Conservation (phyloP, 2,888 invertebrate genomes). For the Callimorpha dominula region DNA sequence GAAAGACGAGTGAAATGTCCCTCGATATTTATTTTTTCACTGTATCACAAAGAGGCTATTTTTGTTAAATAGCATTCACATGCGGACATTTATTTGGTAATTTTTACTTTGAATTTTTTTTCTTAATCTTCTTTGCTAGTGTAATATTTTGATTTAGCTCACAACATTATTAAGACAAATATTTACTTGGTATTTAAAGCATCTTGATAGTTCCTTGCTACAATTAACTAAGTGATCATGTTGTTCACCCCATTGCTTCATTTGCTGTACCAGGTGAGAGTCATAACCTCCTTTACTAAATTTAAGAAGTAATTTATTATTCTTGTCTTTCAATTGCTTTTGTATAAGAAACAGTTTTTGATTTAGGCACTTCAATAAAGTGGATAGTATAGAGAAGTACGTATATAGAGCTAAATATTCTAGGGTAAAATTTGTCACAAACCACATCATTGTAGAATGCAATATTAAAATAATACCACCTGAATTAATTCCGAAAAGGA, state of each 20-base stretch:
- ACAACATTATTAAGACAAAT: too few species aligned
- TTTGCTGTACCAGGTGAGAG: neutral
- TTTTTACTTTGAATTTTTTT: too few species aligned
- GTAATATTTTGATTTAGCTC: too few species aligned
- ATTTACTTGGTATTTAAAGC: too few species aligned
- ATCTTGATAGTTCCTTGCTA: constrained; percentile 18
- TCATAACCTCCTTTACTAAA: neutral
- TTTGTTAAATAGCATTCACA: too few species aligned
- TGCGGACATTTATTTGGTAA: too few species aligned
- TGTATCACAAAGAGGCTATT: too few species aligned
- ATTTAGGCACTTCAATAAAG: constrained; percentile 2
- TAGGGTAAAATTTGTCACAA: constrained; percentile 7
- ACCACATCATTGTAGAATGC: neutral
- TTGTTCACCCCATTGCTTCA: too few species aligned
- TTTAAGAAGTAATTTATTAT: neutral
- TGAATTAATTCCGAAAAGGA: neutral
- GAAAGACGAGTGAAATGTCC: too few species aligned
- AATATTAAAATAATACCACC: neutral
- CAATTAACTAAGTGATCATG: constrained; percentile 22
- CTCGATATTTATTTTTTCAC: too few species aligned
- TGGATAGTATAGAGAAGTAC: neutral
- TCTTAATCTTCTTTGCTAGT: too few species aligned
- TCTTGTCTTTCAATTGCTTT: neutral
- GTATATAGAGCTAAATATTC: constrained; percentile 9
- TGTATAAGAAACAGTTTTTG: neutral